phyloP scores from a whole-genome alignment of 2,797 vertebrate species.

The Coregonus sp. region DNA sequence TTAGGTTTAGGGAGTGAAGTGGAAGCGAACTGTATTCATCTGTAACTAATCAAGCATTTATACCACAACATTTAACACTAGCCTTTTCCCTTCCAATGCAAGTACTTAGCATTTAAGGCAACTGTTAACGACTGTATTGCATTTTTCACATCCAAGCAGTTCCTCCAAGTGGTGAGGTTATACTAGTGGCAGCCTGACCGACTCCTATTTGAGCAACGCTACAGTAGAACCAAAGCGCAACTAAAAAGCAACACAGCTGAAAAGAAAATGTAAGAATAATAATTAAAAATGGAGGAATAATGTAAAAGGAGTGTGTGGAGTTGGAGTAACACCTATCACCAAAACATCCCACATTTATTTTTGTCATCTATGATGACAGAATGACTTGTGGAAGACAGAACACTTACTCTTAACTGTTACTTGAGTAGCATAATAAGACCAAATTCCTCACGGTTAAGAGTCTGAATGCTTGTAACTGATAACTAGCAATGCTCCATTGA shows the following conservation, averaged over 20 bases:
- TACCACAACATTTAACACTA: not conserved
- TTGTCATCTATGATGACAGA: not conserved
- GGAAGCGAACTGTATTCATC: not conserved
- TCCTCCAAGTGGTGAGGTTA: not conserved
- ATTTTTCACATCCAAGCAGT: not conserved
- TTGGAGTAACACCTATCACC: not conserved
- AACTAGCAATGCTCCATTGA: not conserved
- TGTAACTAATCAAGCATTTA: not conserved
- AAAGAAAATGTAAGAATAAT: not conserved
- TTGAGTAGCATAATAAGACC: not conserved
- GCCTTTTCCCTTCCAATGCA: not conserved
- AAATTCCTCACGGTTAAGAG: not conserved
- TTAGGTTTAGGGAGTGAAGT: not conserved
- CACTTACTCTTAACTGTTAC: too few relatives aligned
- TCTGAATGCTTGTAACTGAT: not conserved
- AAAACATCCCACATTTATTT: not conserved
- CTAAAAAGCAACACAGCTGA: not conserved
- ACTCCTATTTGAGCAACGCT: not conserved
- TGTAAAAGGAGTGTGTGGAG: not conserved
- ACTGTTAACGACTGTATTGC: not conserved
- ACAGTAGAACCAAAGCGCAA: not conserved
- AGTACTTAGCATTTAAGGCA: conserved; percentile 16
- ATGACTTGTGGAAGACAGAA: not conserved
- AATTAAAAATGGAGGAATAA: not conserved
- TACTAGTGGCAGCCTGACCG: not conserved